Conservation (phyloP, 2,888 invertebrate species). For the Brenthis daphne region DNA sequence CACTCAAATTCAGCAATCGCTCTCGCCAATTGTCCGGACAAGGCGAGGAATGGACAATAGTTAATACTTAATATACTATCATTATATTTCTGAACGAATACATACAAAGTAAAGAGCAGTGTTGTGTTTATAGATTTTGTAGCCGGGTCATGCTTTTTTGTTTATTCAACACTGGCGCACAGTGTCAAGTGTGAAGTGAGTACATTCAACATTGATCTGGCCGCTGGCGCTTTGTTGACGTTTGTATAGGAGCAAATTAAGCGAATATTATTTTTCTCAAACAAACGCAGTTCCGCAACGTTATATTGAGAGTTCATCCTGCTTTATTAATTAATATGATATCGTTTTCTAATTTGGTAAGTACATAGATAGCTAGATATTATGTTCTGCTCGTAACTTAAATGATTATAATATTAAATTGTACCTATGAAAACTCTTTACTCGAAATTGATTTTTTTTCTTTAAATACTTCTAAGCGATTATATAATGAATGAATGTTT, state of each 20-base stretch:
- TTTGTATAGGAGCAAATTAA: slow-evolving; percentile 31
- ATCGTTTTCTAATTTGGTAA: slow-evolving; percentile 38
- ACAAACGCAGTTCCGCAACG: slow-evolving; percentile 7
- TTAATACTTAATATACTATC: not conserved
- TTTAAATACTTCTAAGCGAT: too few species aligned
- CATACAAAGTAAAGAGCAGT: not conserved
- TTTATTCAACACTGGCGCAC: slow-evolving; percentile 6
- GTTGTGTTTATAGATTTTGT: slow-evolving; percentile 16
- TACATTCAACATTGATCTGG: not conserved
- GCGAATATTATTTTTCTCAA: slow-evolving; percentile 24
- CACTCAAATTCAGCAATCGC: too few species aligned
- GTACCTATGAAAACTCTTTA: too few species aligned
- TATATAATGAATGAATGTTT: too few species aligned
- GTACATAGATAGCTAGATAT: slow-evolving; percentile 18
- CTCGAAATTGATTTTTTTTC: too few species aligned
- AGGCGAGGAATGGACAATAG: too few species aligned
- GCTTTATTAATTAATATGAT: slow-evolving; percentile 33
- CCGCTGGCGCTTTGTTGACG: slow-evolving; percentile 4
- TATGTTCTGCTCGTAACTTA: not conserved
- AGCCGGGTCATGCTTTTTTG: slow-evolving; percentile 8
- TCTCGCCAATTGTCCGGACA: too few species aligned
- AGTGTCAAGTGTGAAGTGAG: too few species aligned
- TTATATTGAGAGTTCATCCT: not conserved
- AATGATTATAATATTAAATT: not conserved
- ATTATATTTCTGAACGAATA: slow-evolving; percentile 29